Base-by-base conservation (phyloP, 2,797 vertebrate species). In the Sebastes elongatus region DNA sequence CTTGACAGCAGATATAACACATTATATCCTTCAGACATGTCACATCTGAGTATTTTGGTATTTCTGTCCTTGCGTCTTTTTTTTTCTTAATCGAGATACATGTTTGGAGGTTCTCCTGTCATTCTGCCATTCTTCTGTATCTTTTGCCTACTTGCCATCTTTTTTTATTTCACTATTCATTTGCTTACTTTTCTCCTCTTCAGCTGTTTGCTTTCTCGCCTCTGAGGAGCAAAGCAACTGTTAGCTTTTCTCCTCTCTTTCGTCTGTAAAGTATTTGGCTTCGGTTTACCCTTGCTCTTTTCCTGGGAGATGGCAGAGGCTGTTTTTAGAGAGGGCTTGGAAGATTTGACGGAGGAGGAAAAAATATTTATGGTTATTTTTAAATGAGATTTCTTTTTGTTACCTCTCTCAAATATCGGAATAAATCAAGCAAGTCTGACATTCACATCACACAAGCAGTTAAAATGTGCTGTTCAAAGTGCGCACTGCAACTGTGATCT, bases 381-480 rank as follows among this genome's bases (percentile, higher is more conserved):
- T 86, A 92, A 93, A 93, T 86, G 1, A 65, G 59, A 73, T 68
- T 80, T 75, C 76, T 61, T 53, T 23, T 84, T 53, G 4, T 76
- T 65, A 38, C 81, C 52, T 38, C 27, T 66, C 65, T 72, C 68
- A 87, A 84, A 91, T 86, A 91, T 90, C 80, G 68, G 82, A 87
- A 92, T 90, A 78, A 88, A 86, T 92, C 71, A 89, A 90, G 86
- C 78, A 80, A 84, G 78, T 49, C 61, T 91, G 89, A 91, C 89
- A 87, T 81, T 88, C 74, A 73, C 85, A 63, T 88, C 75, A 75
- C 65, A 79, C 71, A 88, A 80, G 88, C 68, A 56, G 88, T 86
- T 87, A 81, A 91, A 93, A 86, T 84, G 55, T 76, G 78, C 77
- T 71, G 65, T 83, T 91, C 38, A 69, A 82, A 75, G 71, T 82